phyloP scores from a whole-genome alignment of 35 echinoderm and acorn worm genomes.

The Lytechinus variegatus region DNA sequence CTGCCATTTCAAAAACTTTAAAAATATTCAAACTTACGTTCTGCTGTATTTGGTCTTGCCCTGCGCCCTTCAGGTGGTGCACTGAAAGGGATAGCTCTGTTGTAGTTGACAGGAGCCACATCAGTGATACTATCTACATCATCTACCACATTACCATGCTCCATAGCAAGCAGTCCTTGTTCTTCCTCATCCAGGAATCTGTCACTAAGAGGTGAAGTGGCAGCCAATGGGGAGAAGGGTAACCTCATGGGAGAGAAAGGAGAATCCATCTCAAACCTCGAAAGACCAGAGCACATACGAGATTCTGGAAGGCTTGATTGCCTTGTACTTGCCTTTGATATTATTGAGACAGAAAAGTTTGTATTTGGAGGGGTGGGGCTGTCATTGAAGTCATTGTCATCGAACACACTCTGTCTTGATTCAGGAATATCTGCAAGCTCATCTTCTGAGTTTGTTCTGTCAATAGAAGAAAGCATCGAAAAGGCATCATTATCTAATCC shows the following conservation, averaged over 20 bases:
- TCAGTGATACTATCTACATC: background rate
- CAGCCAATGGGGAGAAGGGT: background rate
- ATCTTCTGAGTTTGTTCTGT: background rate
- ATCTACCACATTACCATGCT: background rate
- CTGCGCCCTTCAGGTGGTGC: slow-evolving; percentile 58
- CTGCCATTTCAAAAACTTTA: background rate
- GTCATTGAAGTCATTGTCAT: background rate
- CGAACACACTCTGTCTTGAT: slow-evolving; percentile 25
- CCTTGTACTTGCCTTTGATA: slow-evolving; percentile 10
- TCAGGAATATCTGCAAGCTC: background rate
- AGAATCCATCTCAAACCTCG: slow-evolving; percentile 23
- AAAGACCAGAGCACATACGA: background rate
- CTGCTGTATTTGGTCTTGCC: slow-evolving; percentile 83
- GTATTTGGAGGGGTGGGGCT: slow-evolving; percentile 39
- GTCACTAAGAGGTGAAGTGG: background rate
- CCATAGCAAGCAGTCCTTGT: background rate
- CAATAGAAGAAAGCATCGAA: background rate
- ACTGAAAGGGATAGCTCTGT: slow-evolving; percentile 40
- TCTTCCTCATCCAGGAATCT: slow-evolving; percentile 5
- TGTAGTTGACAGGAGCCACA: background rate
- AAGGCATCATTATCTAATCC: background rate
- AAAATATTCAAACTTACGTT: slow-evolving; percentile 59
- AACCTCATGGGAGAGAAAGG: slow-evolving; percentile 16
- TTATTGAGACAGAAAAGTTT: slow-evolving; percentile 1
- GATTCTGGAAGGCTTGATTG: background rate